phyloP scores from a whole-genome alignment of 2,797 vertebrate species.

The Poecilia picta region DNA sequence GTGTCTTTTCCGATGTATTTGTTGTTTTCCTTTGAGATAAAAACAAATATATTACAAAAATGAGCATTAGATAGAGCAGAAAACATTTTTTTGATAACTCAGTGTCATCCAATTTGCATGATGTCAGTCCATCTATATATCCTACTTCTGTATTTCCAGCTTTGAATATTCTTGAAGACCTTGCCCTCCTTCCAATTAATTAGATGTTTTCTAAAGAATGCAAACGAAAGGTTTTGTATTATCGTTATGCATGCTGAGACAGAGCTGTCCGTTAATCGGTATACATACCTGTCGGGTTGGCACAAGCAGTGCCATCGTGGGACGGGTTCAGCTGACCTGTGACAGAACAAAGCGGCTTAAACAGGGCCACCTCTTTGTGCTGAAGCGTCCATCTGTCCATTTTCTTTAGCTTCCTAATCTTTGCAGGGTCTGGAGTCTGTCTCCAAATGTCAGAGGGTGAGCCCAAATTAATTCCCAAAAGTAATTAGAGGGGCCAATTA shows the following conservation, averaged over 20 bases:
- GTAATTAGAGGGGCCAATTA: background rate
- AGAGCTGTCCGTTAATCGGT: background rate
- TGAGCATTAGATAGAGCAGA: background rate
- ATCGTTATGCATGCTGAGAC: background rate
- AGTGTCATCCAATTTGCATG: background rate
- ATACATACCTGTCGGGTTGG: background rate
- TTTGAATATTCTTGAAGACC: background rate
- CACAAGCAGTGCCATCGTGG: background rate
- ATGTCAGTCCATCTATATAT: background rate
- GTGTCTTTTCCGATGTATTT: background rate
- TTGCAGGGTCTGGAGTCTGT: background rate
- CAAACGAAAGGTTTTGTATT: background rate
- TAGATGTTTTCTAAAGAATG: background rate
- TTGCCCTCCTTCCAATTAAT: background rate
- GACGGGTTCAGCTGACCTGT: background rate
- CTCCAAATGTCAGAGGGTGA: background rate
- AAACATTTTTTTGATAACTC: background rate
- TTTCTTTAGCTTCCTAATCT: background rate
- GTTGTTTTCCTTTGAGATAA: constrained; percentile 11
- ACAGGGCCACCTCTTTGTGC: background rate
- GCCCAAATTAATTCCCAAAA: background rate
- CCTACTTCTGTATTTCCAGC: background rate
- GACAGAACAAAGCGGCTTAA: background rate
- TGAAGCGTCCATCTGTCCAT: background rate
- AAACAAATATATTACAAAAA: background rate